A percentile compares a stretch with the other conserved stretches of the same genome.
These are phyloP conservation scores for Hormaphis cornu DNA, from an alignment of 1,140 invertebrate species.

Conservation along the genomic window DNA sequence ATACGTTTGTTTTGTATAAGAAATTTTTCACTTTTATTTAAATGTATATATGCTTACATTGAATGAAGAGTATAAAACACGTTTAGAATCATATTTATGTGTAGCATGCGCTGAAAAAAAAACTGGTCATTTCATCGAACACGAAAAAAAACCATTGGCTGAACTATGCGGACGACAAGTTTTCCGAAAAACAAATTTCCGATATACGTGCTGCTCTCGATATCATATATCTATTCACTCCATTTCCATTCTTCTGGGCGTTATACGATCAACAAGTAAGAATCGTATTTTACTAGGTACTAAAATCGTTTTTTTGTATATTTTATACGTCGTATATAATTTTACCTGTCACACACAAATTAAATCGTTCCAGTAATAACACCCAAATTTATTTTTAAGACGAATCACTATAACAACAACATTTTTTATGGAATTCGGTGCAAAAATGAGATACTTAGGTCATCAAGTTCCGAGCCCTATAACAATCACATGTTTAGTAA, in stretches of 20 bases:
- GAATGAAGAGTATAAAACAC: too few relatives aligned
- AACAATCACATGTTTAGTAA: too few relatives aligned
- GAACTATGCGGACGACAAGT: slow-evolving; percentile 61
- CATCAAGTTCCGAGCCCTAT: too few relatives aligned
- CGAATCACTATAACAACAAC: too few relatives aligned
- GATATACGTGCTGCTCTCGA: slow-evolving; percentile 51
- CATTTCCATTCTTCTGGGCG: slow-evolving; percentile 61
- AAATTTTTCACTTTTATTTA: too few relatives aligned
- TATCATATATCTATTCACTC: slow-evolving; percentile 52
- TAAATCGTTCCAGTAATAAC: too few relatives aligned
- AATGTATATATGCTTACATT: too few relatives aligned
- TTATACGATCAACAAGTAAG: slow-evolving; percentile 52
- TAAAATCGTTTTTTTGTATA: neutral
- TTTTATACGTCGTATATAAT: neutral
- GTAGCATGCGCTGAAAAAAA: slow-evolving; percentile 42
- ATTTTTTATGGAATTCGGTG: too few relatives aligned
- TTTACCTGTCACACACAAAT: too few relatives aligned
- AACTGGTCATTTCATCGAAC: slow-evolving; percentile 40
- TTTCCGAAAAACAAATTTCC: slow-evolving; percentile 45
- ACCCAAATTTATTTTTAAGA: too few relatives aligned
- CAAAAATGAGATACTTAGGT: too few relatives aligned
- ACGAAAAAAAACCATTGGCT: slow-evolving; percentile 60
- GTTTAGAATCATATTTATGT: neutral
- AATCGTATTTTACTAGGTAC: neutral
- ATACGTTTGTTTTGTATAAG: too few relatives aligned